These are phyloP conservation scores for Eriosoma lanigerum DNA, from an alignment of 1,140 invertebrate species.

Conservation along the genomic window DNA sequence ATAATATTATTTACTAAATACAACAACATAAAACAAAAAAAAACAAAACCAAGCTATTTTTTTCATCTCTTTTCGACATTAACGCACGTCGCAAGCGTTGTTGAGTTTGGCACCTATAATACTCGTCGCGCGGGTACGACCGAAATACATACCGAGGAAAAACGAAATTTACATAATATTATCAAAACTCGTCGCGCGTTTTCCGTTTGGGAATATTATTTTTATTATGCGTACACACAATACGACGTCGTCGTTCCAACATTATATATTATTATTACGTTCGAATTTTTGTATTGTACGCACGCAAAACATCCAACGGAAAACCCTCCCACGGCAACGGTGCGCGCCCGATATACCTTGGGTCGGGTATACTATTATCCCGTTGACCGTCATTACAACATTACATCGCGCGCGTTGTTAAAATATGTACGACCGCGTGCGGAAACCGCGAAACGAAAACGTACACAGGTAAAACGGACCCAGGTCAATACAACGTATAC, in stretches of 20 bases:
- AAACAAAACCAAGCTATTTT: too few relatives aligned
- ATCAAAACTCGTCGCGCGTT: not conserved
- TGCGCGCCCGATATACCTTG: not conserved
- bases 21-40: too few relatives aligned
- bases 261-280: not conserved
- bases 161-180: too few relatives aligned
- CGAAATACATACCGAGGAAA: too few relatives aligned
- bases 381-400: conserved; percentile 1
- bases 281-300: not conserved
- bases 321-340: not conserved
- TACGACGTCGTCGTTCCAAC: not conserved
- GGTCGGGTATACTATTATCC: not conserved
- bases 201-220: not conserved
- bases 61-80: too few relatives aligned
- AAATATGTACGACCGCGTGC: not conserved
- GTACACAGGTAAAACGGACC: not conserved
- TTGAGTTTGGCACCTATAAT: too few relatives aligned
- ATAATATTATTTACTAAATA: too few relatives aligned
- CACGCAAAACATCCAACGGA: not conserved
- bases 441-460: not conserved
- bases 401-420: not conserved
- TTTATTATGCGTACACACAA: not conserved
- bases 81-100: too few relatives aligned
- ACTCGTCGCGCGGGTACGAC: too few relatives aligned
- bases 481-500: not conserved